Evolutionary conservation across 2,797 vertebrate genomes (phyloP), one percentile per base, ranked within the genome.

Genomic region (Gymnoscopelus microlampas): DNA sequence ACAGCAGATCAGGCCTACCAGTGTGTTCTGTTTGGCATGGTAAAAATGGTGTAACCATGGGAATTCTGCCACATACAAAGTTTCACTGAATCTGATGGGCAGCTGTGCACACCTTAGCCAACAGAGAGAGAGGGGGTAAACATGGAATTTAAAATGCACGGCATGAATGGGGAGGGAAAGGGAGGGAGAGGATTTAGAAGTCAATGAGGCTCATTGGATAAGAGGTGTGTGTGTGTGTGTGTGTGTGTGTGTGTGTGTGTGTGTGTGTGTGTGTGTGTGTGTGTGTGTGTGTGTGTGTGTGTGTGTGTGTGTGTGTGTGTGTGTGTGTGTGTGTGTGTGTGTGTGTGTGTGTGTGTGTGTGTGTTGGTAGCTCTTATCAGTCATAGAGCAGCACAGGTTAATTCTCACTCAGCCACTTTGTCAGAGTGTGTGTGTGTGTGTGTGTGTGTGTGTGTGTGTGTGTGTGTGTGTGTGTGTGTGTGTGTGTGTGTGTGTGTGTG

Each of bases 361-460:
- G 69, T 79, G 78, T 81, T 60, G 60, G 66, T 51, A 71, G 67
- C 77, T 84, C 71, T 90, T 88, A 88, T 88, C 82, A 71, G 80
- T 55, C 53, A 51, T 70, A 64, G 78, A 85, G 78, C 83, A 85
- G 78, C 72, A 70, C 62, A 82, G 76, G 81, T 85, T 89, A 83
- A 88, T 87, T 88, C 77, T 74, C 73, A 84, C 83, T 85, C 75
- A 77, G 76, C 70, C 68, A 57, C 75, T 68, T 74, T 77, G 56
- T 71, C 32, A 63, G 26, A 8, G 49, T 56, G 60, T 64, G 71
- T 73, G 26, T n/a, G 19, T 55, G 47, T 71, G 54, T 26, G 55
- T 66, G 49, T 58, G 61, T 53, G 53, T 49, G 53, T 13, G 51
- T 19, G 51, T 23, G 15, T 55, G 47, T 15, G 23, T 68, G 7